Conservation (phyloP, 2,888 invertebrate species). For the Parasteatoda lunata region DNA sequence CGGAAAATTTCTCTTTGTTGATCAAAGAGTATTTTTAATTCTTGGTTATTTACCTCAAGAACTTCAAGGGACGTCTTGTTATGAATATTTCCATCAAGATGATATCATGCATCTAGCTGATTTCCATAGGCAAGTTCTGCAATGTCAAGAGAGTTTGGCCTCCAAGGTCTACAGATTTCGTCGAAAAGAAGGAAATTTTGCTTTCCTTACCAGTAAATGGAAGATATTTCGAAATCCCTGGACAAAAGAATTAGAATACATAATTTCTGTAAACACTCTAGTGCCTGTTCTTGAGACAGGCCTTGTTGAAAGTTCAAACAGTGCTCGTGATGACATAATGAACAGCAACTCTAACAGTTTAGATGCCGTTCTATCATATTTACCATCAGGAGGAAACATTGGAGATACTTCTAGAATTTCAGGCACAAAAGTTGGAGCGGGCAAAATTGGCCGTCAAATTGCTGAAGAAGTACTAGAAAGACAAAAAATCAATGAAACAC, state of each 20-base stretch:
- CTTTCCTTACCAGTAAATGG: conserved; percentile 87
- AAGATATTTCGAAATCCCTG: conserved; percentile 94
- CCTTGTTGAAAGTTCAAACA: conserved; percentile 64
- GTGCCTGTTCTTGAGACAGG: conserved; percentile 75
- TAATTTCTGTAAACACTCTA: conserved; percentile 89
- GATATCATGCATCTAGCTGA: conserved; percentile 87
- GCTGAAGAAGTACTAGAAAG: conserved; percentile 84
- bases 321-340: conserved; percentile 53
- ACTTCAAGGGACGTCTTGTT: conserved; percentile 91
- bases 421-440: conserved; percentile 85
- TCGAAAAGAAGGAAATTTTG: conserved; percentile 84
- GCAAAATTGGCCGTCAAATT: conserved; percentile 88
- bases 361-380: conserved; percentile 62
- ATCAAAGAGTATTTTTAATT: conserved; percentile 91
- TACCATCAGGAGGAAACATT: conserved; percentile 66
- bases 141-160: conserved; percentile 72
- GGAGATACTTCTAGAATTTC: conserved; percentile 76
- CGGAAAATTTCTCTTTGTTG: conserved; percentile 93
- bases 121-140: conserved; percentile 82
- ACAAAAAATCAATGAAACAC: conserved; percentile 35
- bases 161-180: conserved; percentile 79
- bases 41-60: conserved; percentile 95
- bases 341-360: conserved; percentile 66
- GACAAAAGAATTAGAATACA: conserved; percentile 94
- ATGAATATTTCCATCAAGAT: conserved; percentile 90